Evolutionary conservation across 2,113 vertebrate species (phyloP).

Genomic region (Carassius carassius): DNA sequence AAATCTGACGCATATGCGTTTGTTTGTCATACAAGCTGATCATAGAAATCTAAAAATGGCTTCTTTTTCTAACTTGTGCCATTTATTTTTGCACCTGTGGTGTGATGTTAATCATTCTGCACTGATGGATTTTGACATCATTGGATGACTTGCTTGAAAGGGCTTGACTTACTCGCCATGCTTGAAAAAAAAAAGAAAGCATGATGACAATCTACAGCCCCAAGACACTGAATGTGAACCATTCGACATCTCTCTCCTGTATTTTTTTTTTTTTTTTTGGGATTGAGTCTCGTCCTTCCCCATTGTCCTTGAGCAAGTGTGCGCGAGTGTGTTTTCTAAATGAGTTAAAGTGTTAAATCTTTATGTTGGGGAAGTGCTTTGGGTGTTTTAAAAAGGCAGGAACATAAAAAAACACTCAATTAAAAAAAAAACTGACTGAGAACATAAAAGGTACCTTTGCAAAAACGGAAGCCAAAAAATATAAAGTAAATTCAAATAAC

Average conservation of each 20-base stretch:
- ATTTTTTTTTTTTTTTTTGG: conserved; percentile 66
- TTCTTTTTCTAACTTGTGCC: conserved; percentile 20
- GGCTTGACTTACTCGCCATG: background rate
- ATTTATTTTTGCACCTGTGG: conserved; percentile 30
- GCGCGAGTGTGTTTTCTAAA: conserved; percentile 40
- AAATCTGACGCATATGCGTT: conserved; percentile 11
- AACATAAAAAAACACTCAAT: conserved; percentile 66
- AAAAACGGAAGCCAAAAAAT: conserved; percentile 66
- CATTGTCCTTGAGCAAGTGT: conserved; percentile 48
- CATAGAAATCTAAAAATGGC: conserved; percentile 35
- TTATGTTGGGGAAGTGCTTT: conserved; percentile 66
- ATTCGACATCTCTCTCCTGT: conserved; percentile 53
- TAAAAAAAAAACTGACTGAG: conserved; percentile 42
- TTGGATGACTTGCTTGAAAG: conserved; percentile 41
- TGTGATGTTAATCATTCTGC: conserved; percentile 31
- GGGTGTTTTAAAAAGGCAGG: conserved; percentile 68
- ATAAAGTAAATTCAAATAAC: conserved; percentile 19
- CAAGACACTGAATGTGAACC: conserved; percentile 67
- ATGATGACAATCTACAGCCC: background rate
- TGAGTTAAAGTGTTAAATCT: conserved; percentile 66
- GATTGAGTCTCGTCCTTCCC: conserved; percentile 67
- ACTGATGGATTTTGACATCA: conserved; percentile 13
- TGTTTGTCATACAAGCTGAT: conserved; percentile 44
- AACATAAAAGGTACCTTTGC: conserved; percentile 58
- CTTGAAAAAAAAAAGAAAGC: background rate